These are phyloP conservation scores for Neocrepidodera transversa DNA, from an alignment of 2,888 invertebrate species.

Conservation along the genomic window DNA sequence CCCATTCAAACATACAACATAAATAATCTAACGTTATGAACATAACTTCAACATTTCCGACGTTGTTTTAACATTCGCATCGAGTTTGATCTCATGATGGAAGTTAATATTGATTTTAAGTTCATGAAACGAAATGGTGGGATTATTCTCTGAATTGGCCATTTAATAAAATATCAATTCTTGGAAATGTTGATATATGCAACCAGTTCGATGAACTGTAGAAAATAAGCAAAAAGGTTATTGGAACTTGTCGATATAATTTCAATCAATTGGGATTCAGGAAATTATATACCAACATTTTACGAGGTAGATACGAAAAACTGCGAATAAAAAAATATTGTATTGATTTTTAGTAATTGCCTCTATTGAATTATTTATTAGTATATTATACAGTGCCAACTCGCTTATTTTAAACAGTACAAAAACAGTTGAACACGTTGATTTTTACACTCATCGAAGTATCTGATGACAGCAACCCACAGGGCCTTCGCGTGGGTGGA, in stretches of 20 bases:
- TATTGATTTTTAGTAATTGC: too few relatives aligned
- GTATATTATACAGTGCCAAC: too few relatives aligned
- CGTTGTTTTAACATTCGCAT: slow-evolving; percentile 9
- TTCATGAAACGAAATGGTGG: neutral
- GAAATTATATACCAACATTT: too few relatives aligned
- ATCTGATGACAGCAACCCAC: too few relatives aligned
- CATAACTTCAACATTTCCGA: slow-evolving; percentile 19
- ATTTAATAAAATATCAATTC: slow-evolving; percentile 23
- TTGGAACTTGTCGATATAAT: neutral
- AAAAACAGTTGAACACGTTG: too few relatives aligned
- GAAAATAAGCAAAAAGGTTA: neutral
- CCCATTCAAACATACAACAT: slow-evolving; percentile 18
- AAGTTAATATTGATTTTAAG: slow-evolving; percentile 27
- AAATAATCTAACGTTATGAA: slow-evolving; percentile 22
- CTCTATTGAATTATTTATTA: too few relatives aligned
- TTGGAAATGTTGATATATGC: slow-evolving; percentile 11
- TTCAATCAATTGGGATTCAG: neutral
- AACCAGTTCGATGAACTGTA: slow-evolving; percentile 13
- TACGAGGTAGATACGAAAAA: too few relatives aligned
- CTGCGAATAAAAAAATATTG: too few relatives aligned
- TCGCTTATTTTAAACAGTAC: too few relatives aligned
- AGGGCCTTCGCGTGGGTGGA: too few relatives aligned
- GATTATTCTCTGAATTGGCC: slow-evolving; percentile 17
- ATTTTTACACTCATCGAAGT: too few relatives aligned
- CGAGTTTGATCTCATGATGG: slow-evolving; percentile 11